Percentiles rank a stretch among this genome's conserved stretches.
Conservation (phyloP, 2,797 vertebrate genomes). For the Sebastes melanostomus region DNA sequence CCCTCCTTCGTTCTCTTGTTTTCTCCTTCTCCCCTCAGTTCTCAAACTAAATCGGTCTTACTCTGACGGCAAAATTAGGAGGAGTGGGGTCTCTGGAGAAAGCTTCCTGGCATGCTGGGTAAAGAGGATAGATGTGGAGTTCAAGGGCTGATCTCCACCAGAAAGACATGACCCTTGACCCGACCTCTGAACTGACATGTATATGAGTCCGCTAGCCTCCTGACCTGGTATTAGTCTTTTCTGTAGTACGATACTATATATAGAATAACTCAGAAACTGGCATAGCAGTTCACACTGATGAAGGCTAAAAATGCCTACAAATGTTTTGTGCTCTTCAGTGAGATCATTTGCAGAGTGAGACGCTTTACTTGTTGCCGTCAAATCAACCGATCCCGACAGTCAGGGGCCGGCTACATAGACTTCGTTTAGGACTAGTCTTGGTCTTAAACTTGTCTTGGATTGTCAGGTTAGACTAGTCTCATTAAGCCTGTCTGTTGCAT, state of each 20-base stretch:
- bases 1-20: conserved; percentile 27
- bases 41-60: conserved; percentile 55
- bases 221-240: conserved; percentile 51
- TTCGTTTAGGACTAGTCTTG: not conserved
- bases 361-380: not conserved
- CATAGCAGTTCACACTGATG: not conserved
- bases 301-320: not conserved
- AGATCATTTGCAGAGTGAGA: not conserved
- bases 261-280: conserved; percentile 24
- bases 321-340: not conserved
- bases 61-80: conserved; percentile 38
- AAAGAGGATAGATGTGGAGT: conserved; percentile 68
- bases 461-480: not conserved
- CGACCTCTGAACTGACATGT: conserved; percentile 56
- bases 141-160: conserved; percentile 64
- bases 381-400: not conserved
- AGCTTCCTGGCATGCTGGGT: conserved; percentile 50
- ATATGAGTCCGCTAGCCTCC: conserved; percentile 39
- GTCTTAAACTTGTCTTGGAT: not conserved
- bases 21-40: conserved; percentile 11
- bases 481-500: not conserved
- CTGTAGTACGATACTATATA: conserved; percentile 21
- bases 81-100: conserved; percentile 45
- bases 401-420: too few relatives aligned
- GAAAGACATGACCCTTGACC: conserved; percentile 56